Evolutionary conservation across 2,113 vertebrate species (phyloP).

Genomic region (Falco punctatus): DNA sequence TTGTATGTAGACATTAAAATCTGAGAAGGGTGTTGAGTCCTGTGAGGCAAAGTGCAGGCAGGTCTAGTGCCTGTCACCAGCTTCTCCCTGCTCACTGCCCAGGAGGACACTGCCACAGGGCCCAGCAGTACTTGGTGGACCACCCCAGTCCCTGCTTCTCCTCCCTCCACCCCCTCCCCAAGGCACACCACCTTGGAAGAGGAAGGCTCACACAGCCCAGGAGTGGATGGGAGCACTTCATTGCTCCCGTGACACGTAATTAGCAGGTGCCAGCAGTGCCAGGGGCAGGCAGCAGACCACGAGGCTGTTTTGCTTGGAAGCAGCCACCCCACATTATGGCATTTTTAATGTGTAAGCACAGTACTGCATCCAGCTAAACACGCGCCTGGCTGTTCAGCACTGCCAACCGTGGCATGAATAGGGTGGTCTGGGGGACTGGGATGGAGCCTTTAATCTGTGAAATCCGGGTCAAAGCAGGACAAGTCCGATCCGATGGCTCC

Average conservation of each 20-base stretch:
- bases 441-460: neutral
- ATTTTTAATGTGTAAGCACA: neutral
- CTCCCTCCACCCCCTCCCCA: neutral
- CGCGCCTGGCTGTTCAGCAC: neutral
- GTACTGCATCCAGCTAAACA: neutral
- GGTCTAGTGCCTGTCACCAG: neutral
- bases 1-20: neutral
- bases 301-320: neutral
- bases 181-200: accelerated
- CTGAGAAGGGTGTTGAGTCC: neutral
- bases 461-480: neutral
- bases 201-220: neutral
- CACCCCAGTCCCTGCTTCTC: neutral
- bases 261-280: neutral
- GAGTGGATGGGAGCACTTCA: neutral
- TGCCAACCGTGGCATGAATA: neutral
- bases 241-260: neutral
- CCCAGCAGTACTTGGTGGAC: neutral
- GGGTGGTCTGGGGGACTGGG: neutral
- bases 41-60: neutral
- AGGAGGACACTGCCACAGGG: accelerated
- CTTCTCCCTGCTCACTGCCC: neutral
- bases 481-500: neutral
- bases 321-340: neutral
- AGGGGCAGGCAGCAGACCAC: neutral